A percentile compares a stretch with the other conserved stretches of the same genome.
Evolutionary conservation across 2,888 invertebrate genomes (phyloP).

Genomic region (Elegia similella): DNA sequence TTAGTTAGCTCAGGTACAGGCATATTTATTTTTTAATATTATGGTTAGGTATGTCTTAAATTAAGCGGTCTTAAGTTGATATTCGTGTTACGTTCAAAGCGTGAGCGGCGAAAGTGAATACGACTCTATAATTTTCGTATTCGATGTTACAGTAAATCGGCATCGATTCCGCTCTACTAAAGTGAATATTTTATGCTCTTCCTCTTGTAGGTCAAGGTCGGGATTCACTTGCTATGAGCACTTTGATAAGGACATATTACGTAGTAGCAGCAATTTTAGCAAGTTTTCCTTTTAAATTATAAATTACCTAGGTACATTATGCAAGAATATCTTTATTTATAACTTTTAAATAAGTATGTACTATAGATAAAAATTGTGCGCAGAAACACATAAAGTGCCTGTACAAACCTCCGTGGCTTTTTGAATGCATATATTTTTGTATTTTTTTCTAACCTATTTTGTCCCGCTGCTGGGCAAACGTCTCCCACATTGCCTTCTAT

Average conservation of each 20-base stretch:
- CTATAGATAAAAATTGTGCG: too few species aligned
- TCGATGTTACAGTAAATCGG: slow-evolving; percentile 13
- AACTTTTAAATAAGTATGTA: too few species aligned
- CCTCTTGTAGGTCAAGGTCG: slow-evolving; percentile 15
- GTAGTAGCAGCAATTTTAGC: background rate
- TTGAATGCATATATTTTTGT: too few species aligned
- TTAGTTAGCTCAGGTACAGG: slow-evolving; percentile 7
- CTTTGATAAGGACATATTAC: background rate
- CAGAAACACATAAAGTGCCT: too few species aligned
- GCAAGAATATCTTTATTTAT: background rate
- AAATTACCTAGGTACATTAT: background rate
- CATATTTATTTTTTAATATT: background rate
- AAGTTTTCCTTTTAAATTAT: background rate
- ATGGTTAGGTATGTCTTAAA: background rate
- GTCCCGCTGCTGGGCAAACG: too few species aligned
- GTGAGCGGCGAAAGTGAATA: slow-evolving; percentile 16
- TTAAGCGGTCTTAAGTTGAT: slow-evolving; percentile 11
- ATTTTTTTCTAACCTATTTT: too few species aligned
- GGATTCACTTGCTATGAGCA: background rate
- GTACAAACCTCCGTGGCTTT: too few species aligned
- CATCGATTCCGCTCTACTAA: slow-evolving; percentile 13
- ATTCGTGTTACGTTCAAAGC: slow-evolving; percentile 15
- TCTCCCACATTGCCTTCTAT: too few species aligned
- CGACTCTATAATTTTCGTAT: slow-evolving; percentile 14
- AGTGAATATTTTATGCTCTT: slow-evolving; percentile 6